Conservation (phyloP, 2,888 invertebrate species). For the Chrysomela aeneicollis region DNA sequence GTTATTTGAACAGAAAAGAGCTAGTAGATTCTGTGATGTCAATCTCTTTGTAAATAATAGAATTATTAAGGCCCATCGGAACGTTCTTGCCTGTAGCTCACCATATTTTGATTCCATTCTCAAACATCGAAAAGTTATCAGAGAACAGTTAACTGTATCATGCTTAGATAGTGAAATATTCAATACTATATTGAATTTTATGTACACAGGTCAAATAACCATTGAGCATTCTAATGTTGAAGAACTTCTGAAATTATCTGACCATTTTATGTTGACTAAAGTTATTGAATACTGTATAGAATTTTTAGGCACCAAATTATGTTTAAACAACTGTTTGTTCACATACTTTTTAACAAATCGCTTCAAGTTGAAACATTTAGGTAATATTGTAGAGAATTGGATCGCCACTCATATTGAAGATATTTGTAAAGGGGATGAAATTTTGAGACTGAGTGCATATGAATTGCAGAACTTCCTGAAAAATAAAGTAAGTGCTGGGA, state of each 20-base stretch:
- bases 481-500: slow-evolving; percentile 61
- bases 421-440: slow-evolving; percentile 65
- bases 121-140: slow-evolving; percentile 64
- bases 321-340: slow-evolving; percentile 69
- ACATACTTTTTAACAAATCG: slow-evolving; percentile 68
- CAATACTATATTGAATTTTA: slow-evolving; percentile 68
- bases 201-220: slow-evolving; percentile 70
- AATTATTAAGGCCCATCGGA: slow-evolving; percentile 68
- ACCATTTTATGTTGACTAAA: slow-evolving; percentile 69
- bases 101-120: slow-evolving; percentile 72
- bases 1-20: slow-evolving; percentile 64
- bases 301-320: slow-evolving; percentile 69
- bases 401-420: slow-evolving; percentile 64
- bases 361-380: slow-evolving; percentile 66
- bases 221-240: slow-evolving; percentile 69
- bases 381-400: slow-evolving; percentile 66
- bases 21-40: slow-evolving; percentile 69
- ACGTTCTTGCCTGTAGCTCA: slow-evolving; percentile 70
- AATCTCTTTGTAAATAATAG: slow-evolving; percentile 67
- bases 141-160: slow-evolving; percentile 66
- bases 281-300: slow-evolving; percentile 71
- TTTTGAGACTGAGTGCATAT: slow-evolving; percentile 61
- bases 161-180: slow-evolving; percentile 69
- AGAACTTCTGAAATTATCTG: slow-evolving; percentile 69
- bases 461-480: slow-evolving; percentile 65